Evolutionary conservation across 92 coral and sea anemone genomes (phyloP), one percentile per base, ranked within the genome.

Genomic region (Muricea muricata): DNA sequence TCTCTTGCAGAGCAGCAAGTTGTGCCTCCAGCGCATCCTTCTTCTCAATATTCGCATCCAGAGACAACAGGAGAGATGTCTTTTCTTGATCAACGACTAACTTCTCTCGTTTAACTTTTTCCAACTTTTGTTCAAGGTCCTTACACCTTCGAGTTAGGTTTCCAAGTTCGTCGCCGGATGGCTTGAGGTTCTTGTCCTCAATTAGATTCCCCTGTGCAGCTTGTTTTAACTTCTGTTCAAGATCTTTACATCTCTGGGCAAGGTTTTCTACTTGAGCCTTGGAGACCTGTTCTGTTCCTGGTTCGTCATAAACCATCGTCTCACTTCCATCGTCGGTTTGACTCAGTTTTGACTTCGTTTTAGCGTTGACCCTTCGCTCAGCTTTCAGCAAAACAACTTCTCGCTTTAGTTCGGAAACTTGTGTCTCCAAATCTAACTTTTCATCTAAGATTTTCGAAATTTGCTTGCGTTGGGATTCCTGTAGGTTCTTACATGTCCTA

Each of bases 21-120:
- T 94, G 99, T 73, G 88, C 87, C 67, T 97, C 98, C 28, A 97
- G 89, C n/a, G 94, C 70, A 23, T 97, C 97, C 77, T 94, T 94
- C 66, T 93, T 92, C 65, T 97, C 99, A 63, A 97, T 90, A 66
- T 93, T 97, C 58, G 94, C 95, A 65, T 90, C 93, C 65, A 97
- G 75, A 0, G 99, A 93, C 48, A 93, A 92, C 29, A 97, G 78
- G 48, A 97, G 77, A 82, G 97, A 97, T 10, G 93, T 89, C 54
- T 97, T 87, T 42, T 96, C 98, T 93, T 89, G 58, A 70, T 93
- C 86, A 31, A 90, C 68, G 46, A 80, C 90, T 54, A 72, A 89
- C 46, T 96, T 96, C 81, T 96, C 99, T 75, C 89, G 91, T 67
- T 93, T 92, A 18, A 92, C 91, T 60, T 86, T 83, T 6, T 65